Conservation (phyloP, 2,797 vertebrate species). For the Lycodopsis pacificus region DNA sequence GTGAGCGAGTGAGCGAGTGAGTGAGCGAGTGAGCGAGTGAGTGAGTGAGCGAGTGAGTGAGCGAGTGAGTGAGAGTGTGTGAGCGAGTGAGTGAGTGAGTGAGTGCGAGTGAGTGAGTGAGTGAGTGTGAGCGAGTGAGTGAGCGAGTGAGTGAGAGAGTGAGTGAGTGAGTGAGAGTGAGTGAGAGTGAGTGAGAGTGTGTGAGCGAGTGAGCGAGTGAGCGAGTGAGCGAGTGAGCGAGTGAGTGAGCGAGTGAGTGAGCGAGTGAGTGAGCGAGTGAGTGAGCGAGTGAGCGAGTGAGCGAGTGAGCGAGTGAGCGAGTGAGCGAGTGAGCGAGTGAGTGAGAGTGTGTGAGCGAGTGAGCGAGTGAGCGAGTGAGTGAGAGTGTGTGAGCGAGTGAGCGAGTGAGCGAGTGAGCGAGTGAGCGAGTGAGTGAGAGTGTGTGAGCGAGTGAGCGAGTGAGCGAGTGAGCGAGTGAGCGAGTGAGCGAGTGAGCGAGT, state of each 20-base stretch:
- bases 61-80: slow-evolving; percentile 31
- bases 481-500: slow-evolving; percentile 30
- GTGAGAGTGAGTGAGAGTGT: slow-evolving; percentile 7
- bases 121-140: slow-evolving; percentile 29
- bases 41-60: slow-evolving; percentile 31
- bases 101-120: neutral
- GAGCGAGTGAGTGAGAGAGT: slow-evolving; percentile 4
- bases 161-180: slow-evolving; percentile 23
- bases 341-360: no score
- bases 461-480: slow-evolving; percentile 21
- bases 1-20: slow-evolving; percentile 4
- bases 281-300: slow-evolving; percentile 5
- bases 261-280: slow-evolving; percentile 29
- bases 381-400: no score
- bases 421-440: slow-evolving; percentile 10
- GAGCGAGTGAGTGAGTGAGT: neutral
- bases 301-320: slow-evolving; percentile 17
- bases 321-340: slow-evolving; percentile 30
- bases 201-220: no score
- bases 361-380: no score
- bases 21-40: neutral
- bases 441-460: neutral
- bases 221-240: slow-evolving; percentile 29
- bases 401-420: slow-evolving; percentile 27
- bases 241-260: slow-evolving; percentile 1